Evolutionary conservation across 2,797 vertebrate genomes (phyloP).

Genomic region (Catharus ustulatus): DNA sequence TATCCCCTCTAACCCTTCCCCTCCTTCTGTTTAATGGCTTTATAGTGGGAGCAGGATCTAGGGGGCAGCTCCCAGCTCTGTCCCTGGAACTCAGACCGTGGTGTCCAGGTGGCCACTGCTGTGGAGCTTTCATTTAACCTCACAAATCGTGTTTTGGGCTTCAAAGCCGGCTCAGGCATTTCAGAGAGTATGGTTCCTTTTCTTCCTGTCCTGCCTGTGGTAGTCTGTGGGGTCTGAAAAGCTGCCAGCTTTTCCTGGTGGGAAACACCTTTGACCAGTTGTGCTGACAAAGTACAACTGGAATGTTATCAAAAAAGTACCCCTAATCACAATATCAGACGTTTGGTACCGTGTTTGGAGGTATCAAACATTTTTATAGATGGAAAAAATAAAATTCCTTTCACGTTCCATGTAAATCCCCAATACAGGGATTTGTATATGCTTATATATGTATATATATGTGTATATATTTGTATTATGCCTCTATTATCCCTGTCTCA

Average conservation of each 20-base stretch:
- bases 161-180: neutral
- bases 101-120: neutral
- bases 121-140: neutral
- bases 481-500: neutral
- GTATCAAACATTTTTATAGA: neutral
- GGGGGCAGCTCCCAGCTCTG: neutral
- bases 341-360: neutral
- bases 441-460: neutral
- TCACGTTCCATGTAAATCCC: rapidly evolving
- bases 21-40: neutral
- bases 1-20: neutral
- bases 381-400: neutral
- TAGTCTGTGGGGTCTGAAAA: neutral
- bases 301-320: neutral
- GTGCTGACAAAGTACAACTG: neutral
- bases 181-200: neutral
- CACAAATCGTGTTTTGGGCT: neutral
- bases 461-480: neutral
- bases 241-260: neutral
- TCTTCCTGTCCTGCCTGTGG: neutral
- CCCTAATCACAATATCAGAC: rapidly evolving
- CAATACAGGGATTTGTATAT: neutral
- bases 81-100: neutral
- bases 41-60: neutral
- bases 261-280: neutral